Evolutionary conservation across 2,888 invertebrate species (phyloP).

Genomic region (Synergus japonicus): DNA sequence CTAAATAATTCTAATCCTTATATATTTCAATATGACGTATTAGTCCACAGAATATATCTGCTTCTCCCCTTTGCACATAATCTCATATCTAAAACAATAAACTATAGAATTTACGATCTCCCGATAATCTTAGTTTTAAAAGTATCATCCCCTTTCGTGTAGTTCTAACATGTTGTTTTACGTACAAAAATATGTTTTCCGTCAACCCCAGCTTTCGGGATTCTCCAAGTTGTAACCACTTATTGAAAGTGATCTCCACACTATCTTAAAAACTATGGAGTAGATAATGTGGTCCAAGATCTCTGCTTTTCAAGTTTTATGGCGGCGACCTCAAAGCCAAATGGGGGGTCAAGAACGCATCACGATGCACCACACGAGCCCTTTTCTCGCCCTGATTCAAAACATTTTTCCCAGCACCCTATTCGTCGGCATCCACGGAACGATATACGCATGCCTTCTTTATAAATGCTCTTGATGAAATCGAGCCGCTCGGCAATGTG

Average conservation of each 20-base stretch:
- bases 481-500: not conserved
- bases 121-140: not conserved
- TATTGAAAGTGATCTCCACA: conserved; percentile 32
- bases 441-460: not conserved
- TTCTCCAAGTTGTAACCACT: conserved; percentile 19
- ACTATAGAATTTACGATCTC: conserved; percentile 7
- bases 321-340: conserved; percentile 18
- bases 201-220: conserved; percentile 3
- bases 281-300: conserved; percentile 1
- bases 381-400: conserved; percentile 33
- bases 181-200: conserved; percentile 10
- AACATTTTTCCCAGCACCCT: conserved; percentile 16
- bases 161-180: not conserved
- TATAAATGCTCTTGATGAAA: conserved; percentile 14
- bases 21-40: too few species aligned
- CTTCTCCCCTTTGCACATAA: not conserved
- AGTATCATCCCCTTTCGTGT: conserved; percentile 34
- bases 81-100: not conserved
- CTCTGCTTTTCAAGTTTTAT: not conserved
- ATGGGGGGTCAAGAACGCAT: conserved; percentile 39
- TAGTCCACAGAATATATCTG: not conserved
- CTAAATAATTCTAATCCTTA: too few species aligned
- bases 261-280: not conserved
- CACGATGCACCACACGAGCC: conserved; percentile 28
- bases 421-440: not conserved